Conservation (phyloP, 2,888 invertebrate species). For the Panzeria rudis region DNA sequence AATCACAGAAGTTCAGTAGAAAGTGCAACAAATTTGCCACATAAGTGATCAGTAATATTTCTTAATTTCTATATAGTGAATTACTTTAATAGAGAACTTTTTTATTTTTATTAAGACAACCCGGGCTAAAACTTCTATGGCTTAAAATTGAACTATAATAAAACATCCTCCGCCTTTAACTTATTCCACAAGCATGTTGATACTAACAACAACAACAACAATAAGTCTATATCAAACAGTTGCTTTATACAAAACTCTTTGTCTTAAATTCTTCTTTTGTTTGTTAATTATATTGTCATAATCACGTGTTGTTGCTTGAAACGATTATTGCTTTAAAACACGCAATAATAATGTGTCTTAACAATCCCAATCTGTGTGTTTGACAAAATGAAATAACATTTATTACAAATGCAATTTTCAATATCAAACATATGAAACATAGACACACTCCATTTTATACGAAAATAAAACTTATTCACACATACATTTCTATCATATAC, state of each 20-base stretch:
- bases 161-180: background rate
- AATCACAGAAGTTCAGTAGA: too few relatives aligned
- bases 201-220: background rate
- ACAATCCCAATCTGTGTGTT: conserved; percentile 69
- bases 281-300: conserved; percentile 72
- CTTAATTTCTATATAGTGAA: too few relatives aligned
- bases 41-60: too few relatives aligned
- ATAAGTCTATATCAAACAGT: conserved; percentile 6
- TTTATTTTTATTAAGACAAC: too few relatives aligned
- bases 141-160: too few relatives aligned
- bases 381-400: conserved; percentile 59
- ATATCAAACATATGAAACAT: conserved; percentile 35
- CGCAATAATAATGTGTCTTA: conserved; percentile 62
- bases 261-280: conserved; percentile 30
- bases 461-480: conserved; percentile 7
- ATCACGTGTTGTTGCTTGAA: conserved; percentile 64
- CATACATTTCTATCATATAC: background rate
- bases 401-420: conserved; percentile 70
- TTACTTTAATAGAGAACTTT: too few relatives aligned
- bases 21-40: too few relatives aligned
- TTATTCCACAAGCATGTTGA: background rate
- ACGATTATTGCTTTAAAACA: conserved; percentile 61
- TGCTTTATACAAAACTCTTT: conserved; percentile 26
- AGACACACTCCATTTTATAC: background rate
- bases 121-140: too few relatives aligned